A percentile compares a stretch with the other conserved stretches of the same genome.
Evolutionary conservation across 2,113 vertebrate genomes (phyloP).

Genomic region (Nothobranchius kuhntae): DNA sequence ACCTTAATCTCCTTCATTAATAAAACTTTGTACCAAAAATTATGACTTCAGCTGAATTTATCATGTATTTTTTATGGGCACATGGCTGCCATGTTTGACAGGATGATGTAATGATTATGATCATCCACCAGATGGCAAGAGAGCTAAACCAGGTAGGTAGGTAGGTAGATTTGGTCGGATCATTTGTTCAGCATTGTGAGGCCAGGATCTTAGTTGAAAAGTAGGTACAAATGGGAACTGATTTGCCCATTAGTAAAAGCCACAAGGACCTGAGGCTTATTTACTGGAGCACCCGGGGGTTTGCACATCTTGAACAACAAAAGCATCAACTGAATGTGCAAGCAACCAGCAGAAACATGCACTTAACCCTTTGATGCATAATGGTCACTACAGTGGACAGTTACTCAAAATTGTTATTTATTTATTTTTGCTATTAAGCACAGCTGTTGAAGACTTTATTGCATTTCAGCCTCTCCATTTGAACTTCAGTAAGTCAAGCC

Average conservation of each 20-base stretch:
- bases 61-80: neutral
- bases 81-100: neutral
- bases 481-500: no score
- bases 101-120: conserved; percentile 37
- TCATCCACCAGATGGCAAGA: conserved; percentile 61
- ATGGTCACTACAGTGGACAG: no score
- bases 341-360: conserved; percentile 18
- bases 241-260: conserved; percentile 68
- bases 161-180: conserved; percentile 24
- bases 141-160: neutral
- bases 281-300: conserved; percentile 42
- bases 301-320: conserved; percentile 4
- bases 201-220: conserved; percentile 44
- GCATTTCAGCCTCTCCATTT: no score
- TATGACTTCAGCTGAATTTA: neutral
- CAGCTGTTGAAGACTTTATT: no score
- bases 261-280: conserved; percentile 42
- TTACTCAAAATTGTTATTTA: no score
- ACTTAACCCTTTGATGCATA: no score
- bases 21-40: conserved; percentile 69
- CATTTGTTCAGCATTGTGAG: conserved; percentile 62
- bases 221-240: conserved; percentile 61
- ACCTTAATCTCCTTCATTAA: conserved; percentile 57
- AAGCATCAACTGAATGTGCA: conserved; percentile 7
- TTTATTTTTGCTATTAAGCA: no score